Evolutionary conservation across 2,888 invertebrate species (phyloP), one percentile per base, ranked within the genome.

Genomic region (Drosophila subsilvestris): DNA sequence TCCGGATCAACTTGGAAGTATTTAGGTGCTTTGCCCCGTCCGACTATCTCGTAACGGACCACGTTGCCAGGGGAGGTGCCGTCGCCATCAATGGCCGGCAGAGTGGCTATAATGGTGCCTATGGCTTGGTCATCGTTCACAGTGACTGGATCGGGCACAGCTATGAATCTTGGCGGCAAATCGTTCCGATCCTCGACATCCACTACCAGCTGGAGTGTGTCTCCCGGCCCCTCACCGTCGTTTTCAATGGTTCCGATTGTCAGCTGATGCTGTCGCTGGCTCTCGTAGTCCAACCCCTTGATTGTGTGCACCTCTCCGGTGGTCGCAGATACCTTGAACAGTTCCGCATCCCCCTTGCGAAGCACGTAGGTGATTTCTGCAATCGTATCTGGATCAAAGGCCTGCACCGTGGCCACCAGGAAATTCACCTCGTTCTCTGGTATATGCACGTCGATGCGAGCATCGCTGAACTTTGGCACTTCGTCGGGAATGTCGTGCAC

Each of bases 1-100:
- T 97, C 97, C 0, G 96, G 95, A 90, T 98, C 97, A 8, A 98
- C 96, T 79, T 96, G 95, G 93, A 98, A 98, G 91, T 97, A 98
- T 83, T 96, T 96, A 0, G 94, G 93, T 0, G 97, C 95, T 89
- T 97, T 96, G 22, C 96, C 96, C 20, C 96, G 93, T 0, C 97
- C 97, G 7, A 95, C 96, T 57, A 98, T 93, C 90, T 97, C 96
- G 89, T 97, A 98, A 12, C 94, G 93, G 1, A 94, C 93, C 89
- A 96, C 95, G 92, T 97, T 97, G 80, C 96, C 96, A 0, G 97
- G 97, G 0, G 96, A 93, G 0, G 97, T 96, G 8, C 97, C 97
- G 92, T 98, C 98, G 0, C 95, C 94, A 91, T 98, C 98, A 0
- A 95, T 94, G 0, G 98, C 98, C 0, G 94, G 93, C 49, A 98